Base-by-base conservation (phyloP, 2,797 vertebrate genomes). In the Anomalospiza imberbis region DNA sequence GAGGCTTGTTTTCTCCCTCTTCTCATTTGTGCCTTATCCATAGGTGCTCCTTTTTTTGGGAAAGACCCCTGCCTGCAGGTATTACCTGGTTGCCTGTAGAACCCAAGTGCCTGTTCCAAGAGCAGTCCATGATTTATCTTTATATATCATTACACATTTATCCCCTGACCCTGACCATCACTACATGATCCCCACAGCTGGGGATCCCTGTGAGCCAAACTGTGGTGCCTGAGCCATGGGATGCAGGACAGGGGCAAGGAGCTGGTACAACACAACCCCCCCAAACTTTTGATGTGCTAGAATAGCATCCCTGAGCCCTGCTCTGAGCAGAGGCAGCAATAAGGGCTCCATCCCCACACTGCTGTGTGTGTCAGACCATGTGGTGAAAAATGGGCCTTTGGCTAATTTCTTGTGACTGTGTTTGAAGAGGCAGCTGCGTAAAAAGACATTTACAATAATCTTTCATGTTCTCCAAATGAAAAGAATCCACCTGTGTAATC, bases 401-500 rank as follows among this genome's bases (percentile, higher is more conserved):
- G 44, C 62, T 94, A 80, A 95, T 88, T 90, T 95, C 62, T 95
- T 58, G 55, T 73, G 83, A 73, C 73, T 72, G 38, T 58, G 76
- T 79, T 93, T 89, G 95, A 94, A 94, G 73, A 91, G 77, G n/a
- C 45, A 6, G 73, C 83, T 82, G 71, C 1, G 5, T 36, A 68
- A 74, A 86, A 86, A 87, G 54, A 89, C 78, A 58, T 95, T 89
- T 96, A 93, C 91, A 93, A 73, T 79, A 94, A 95, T 92, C 84
- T 94, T 84, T 89, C 66, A 24, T 94, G 93, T 91, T 95, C 77
- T 92, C 82, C 79, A 72, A 92, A 89, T 73, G 75, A 92, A 94
- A 93, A 89, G 79, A 94, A 92, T 91, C 77, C 93, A 96, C 89
- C 89, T 95, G 77, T 68, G 86, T 93, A 94, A 95, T 95, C 91